Percentiles rank a stretch among this genome's conserved stretches.
Evolutionary conservation across 2,113 vertebrate species (phyloP).

Genomic region (Orthonyx spaldingii): DNA sequence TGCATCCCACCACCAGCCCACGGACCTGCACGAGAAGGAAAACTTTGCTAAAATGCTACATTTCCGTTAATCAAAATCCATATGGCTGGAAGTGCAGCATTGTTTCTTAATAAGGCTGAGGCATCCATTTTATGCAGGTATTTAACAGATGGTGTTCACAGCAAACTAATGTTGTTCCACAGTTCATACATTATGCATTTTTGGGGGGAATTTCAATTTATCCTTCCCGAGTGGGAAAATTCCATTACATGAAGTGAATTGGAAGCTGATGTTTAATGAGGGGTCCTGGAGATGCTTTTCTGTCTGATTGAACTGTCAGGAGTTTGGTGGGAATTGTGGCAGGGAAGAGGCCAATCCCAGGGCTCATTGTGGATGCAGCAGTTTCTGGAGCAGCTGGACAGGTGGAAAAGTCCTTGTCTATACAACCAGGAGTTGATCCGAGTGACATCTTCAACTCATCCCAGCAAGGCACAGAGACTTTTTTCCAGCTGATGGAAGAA

Average conservation of each 20-base stretch:
- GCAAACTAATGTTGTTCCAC: constrained; percentile 27
- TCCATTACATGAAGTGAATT: not conserved
- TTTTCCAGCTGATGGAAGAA: not conserved
- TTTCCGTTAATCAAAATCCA: constrained; percentile 40
- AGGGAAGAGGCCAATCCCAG: not conserved
- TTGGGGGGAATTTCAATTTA: constrained; percentile 38
- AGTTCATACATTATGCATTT: constrained; percentile 50
- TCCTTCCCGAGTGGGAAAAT: constrained; percentile 39
- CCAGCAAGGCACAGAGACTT: not conserved
- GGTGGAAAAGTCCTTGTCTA: not conserved
- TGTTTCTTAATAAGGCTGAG: constrained; percentile 47
- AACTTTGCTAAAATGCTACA: not conserved
- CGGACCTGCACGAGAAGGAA: not conserved
- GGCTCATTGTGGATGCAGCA: not conserved
- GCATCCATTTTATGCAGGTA: constrained; percentile 59
- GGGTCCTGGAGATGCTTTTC: not conserved
- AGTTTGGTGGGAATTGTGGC: not conserved
- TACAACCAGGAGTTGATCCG: not conserved
- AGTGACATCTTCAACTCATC: not conserved
- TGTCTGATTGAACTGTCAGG: not conserved
- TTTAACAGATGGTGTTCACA: constrained; percentile 66
- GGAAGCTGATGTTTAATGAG: not conserved
- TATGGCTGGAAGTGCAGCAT: not conserved
- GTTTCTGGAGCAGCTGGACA: not conserved
- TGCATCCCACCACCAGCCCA: constrained; percentile 10